Percentiles rank a stretch among this genome's conserved stretches.
Conservation (phyloP, 1,140 invertebrate species). For the Brachionus calyciflorus region DNA sequence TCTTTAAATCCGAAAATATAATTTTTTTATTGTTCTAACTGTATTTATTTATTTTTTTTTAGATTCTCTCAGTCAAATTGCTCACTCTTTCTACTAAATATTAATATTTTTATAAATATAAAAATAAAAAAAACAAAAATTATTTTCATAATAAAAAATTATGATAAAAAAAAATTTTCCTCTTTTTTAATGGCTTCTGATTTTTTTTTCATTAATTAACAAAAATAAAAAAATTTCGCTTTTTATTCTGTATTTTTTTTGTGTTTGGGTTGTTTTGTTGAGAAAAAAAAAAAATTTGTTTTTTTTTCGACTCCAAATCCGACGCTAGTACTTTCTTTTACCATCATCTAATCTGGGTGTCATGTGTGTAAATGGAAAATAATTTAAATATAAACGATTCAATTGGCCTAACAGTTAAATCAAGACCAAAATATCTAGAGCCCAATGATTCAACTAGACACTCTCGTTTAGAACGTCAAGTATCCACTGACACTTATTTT, state of each 20-base stretch:
- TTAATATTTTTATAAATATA: too few relatives aligned
- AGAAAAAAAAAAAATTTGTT: neutral
- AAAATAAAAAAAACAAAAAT: too few relatives aligned
- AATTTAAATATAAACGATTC: neutral
- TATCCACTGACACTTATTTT: neutral
- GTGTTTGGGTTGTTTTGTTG: too few relatives aligned
- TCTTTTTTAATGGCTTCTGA: constrained; percentile 27
- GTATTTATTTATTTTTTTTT: too few relatives aligned
- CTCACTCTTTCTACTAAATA: too few relatives aligned
- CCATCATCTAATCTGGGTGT: neutral
- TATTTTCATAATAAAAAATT: constrained; percentile 27
- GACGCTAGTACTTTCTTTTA: neutral
- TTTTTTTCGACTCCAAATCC: neutral
- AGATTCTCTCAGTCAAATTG: too few relatives aligned
- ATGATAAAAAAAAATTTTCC: constrained; percentile 9
- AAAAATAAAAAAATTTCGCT: too few relatives aligned
- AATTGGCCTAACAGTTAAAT: neutral
- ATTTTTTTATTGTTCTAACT: too few relatives aligned
- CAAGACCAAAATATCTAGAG: neutral
- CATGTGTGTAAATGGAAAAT: constrained; percentile 42
- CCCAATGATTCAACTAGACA: neutral
- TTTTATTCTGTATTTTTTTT: too few relatives aligned
- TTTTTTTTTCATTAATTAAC: neutral
- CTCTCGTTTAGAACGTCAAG: constrained; percentile 9
- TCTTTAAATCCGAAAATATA: too few relatives aligned